Base-by-base conservation (phyloP, 2,888 invertebrate genomes). In the Drosophila putrida region DNA sequence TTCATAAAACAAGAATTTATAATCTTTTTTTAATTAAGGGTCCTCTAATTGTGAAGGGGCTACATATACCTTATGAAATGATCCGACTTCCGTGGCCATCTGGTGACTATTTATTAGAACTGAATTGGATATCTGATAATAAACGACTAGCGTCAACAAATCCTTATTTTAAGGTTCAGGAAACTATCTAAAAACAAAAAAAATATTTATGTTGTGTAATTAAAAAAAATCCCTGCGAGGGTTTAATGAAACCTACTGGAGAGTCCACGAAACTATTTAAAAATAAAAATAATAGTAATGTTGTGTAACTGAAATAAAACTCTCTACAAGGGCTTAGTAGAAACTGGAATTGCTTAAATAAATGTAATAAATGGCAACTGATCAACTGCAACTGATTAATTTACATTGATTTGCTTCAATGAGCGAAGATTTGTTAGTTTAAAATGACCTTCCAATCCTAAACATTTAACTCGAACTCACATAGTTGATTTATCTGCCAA, bases 11-110 rank as follows among this genome's bases (percentile, higher is more conserved):
- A 5, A 11, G 27, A 15, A n/a, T 11, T 25, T 1, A 25, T 2
- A 10, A 6, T 27, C 11, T n/a, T 2, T 44, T 4, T 8, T 27
- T 51, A 44, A 1, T 39, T 1, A 4, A 74, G 67, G 66, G 67
- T 6, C 1, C 10, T 0, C 57, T 46, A 13, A 5, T 35, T 11
- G 6, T 67, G 0, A 27, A 58, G 6, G 58, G 61, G n/a, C 58
- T 75, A 10, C 44, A 71, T 25, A 4, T 53, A 0, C 38, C 9
- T 3, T 6, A 31, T 0, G 66, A 71, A 11, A 4, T 13, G 4
- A 0, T 75, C 2, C 25, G 1, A 13, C 11, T 74, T 11, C 69
- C 74, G 8, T 11, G 59, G n/a, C 75, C 75, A 35, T 11, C 59
- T 6, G 74, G 74, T 0, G 62, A 74, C 0, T 75, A 65, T 46